Percentiles rank a stretch among this genome's conserved stretches.
These are phyloP conservation scores for Morinoia aosen DNA, from an alignment of 2,888 invertebrate species.

Conservation along the genomic window DNA sequence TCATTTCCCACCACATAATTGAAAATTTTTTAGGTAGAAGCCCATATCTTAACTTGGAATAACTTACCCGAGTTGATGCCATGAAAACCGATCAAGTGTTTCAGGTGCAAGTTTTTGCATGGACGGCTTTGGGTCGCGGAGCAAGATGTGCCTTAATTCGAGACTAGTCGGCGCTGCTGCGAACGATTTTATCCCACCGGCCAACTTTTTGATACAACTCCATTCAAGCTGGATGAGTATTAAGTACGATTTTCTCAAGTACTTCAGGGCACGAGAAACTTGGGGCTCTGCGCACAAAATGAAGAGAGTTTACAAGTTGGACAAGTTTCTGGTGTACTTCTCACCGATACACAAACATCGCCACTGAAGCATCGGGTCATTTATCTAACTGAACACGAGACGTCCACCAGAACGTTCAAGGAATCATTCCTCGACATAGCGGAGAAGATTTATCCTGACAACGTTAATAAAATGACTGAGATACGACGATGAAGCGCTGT, in stretches of 20 bases:
- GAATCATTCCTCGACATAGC: neutral
- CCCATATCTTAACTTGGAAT: neutral
- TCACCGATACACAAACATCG: neutral
- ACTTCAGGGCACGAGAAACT: neutral
- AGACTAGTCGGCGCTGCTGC: too few relatives aligned
- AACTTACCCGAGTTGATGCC: neutral
- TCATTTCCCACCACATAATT: neutral
- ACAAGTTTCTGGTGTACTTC: neutral
- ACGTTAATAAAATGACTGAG: neutral
- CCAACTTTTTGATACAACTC: neutral
- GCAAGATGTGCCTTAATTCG: too few relatives aligned
- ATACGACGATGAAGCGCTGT: neutral
- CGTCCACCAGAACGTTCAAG: neutral
- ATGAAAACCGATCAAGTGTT: neutral
- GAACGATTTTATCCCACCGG: too few relatives aligned
- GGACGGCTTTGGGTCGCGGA: neutral
- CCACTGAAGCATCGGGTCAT: neutral
- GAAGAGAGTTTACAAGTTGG: neutral
- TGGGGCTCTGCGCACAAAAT: neutral
- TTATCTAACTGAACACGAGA: neutral
- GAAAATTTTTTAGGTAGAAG: neutral
- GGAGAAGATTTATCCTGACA: neutral
- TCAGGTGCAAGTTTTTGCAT: neutral
- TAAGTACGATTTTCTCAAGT: neutral
- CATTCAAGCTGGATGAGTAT: neutral